Evolutionary conservation across 2,113 vertebrate species (phyloP).

Genomic region (Hippocampus zosterae): DNA sequence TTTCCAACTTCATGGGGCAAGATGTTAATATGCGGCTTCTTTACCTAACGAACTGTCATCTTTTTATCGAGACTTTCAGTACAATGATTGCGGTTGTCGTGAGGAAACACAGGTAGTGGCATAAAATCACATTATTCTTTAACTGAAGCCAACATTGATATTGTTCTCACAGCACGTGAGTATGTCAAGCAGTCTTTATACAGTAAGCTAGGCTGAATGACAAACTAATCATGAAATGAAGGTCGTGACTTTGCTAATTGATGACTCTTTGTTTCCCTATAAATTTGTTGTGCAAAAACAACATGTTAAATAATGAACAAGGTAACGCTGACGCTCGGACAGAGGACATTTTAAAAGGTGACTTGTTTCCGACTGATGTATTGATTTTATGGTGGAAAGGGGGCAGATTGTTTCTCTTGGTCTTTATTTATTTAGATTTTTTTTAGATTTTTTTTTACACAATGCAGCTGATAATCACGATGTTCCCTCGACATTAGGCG

Average conservation of each 20-base stretch:
- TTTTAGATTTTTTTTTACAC: constrained; percentile 3
- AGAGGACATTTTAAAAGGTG: neutral
- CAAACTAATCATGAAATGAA: neutral
- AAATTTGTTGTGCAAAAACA: neutral
- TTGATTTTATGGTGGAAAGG: neutral
- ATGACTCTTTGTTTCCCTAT: neutral
- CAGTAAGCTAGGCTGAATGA: neutral
- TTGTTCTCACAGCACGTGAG: neutral
- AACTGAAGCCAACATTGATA: neutral
- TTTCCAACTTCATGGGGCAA: neutral
- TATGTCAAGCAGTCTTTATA: too few relatives aligned
- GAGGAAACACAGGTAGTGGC: neutral
- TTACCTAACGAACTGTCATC: neutral
- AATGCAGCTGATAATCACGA: constrained; percentile 74
- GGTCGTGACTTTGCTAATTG: neutral
- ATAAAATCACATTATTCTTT: neutral
- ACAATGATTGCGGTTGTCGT: neutral
- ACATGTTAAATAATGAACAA: neutral
- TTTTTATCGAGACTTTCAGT: neutral
- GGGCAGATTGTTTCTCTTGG: neutral
- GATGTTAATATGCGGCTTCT: neutral
- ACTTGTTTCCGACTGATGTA: neutral
- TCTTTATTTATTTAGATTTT: neutral
- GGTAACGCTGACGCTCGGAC: neutral
- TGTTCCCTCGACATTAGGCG: constrained; percentile 19